Evolutionary conservation across 2,888 invertebrate genomes (phyloP).

Genomic region (Protonemura montana): DNA sequence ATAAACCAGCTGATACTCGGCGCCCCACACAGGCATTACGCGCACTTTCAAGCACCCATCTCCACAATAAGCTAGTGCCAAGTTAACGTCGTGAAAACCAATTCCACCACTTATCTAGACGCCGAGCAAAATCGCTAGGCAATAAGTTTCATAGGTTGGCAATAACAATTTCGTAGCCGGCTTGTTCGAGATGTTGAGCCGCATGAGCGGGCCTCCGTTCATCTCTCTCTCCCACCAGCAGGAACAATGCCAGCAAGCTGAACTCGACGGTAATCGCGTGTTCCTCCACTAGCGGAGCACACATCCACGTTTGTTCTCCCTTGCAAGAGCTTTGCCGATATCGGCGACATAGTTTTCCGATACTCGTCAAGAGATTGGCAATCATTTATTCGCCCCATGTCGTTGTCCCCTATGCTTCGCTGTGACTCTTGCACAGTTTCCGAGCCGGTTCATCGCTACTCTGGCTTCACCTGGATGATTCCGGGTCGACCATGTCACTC

Average conservation of each 20-base stretch:
- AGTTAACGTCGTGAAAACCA: neutral
- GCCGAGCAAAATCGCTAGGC: neutral
- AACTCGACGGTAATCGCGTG: constrained; percentile 15
- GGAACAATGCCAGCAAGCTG: neutral
- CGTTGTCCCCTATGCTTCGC: neutral
- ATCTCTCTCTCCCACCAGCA: neutral
- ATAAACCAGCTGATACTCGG: too few species aligned
- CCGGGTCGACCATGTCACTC: too few species aligned
- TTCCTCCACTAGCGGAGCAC: neutral
- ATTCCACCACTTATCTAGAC: neutral
- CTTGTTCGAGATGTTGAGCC: too few species aligned
- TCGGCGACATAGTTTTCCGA: constrained; percentile 37
- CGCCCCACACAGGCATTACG: too few species aligned
- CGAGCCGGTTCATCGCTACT: neutral
- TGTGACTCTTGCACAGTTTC: neutral
- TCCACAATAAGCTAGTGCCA: neutral
- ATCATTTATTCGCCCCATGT: constrained; percentile 33
- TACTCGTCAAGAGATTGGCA: constrained; percentile 34
- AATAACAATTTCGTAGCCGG: constrained; percentile 36
- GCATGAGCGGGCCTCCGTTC: too few species aligned
- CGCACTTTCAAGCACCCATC: too few species aligned
- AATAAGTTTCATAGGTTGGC: constrained; percentile 14
- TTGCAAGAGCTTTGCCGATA: constrained; percentile 37
- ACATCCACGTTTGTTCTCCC: neutral
- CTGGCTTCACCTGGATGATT: neutral